Base-by-base conservation (phyloP, 2,797 vertebrate genomes). In the Semotilus atromaculatus region DNA sequence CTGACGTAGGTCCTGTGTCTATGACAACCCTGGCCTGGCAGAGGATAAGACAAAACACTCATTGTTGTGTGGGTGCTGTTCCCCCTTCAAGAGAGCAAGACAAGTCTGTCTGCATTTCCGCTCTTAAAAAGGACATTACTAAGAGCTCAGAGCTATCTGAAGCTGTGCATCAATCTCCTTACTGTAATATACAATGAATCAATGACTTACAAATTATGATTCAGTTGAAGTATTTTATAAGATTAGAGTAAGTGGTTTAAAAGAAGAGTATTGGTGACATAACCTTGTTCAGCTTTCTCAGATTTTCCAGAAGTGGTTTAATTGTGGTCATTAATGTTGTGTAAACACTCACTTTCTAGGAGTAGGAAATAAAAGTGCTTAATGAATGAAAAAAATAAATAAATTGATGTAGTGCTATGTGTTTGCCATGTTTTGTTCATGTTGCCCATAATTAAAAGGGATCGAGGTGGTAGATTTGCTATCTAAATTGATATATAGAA, bases 11-110 rank as follows among this genome's bases (percentile, higher is more conserved):
- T 85, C 66, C 87, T 38, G 80, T 87, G 89, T 88, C 90, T 87
- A 89, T 90, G 91, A 91, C 91, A 89, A 89, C 89, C 88, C 84
- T 36, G 40, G 74, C 74, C 86, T 89, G 87, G 91, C 90, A 88
- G 58, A 83, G 34, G 86, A 89, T 89, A 84, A 88, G 82, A 90
- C 86, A 88, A 83, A 88, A 87, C 29, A 73, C 72, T 88, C 86
- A 90, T 88, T 88, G 89, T 89, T 89, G 71, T 83, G 80, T 53
- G 83, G 85, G 72, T 86, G 85, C 77, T 60, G 75, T 76, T 75
- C 80, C 81, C 80, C 86, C 82, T 85, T 81, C 77, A 82, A 48
- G 74, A 86, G 75, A 80, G 83, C 75, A 79, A 88, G 77, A 79
- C 74, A 29, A 31, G 83, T 90, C 75, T 89, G 74, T 67, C 68